phyloP scores from a whole-genome alignment of 2,113 vertebrate species.

The Cinclus mexicanus region DNA sequence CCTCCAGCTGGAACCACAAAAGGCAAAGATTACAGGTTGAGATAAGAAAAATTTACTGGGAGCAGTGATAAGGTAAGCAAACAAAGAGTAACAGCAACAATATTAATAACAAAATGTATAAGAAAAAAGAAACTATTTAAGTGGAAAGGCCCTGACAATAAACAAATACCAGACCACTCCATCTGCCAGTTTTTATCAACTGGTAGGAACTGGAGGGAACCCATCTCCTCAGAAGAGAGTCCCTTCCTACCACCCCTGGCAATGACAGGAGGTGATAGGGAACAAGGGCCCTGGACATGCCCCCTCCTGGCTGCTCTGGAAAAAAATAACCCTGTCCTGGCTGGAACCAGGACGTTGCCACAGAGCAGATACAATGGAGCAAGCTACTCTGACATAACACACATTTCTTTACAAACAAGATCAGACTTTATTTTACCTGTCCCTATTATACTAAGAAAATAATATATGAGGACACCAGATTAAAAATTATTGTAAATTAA shows the following conservation, averaged over 20 bases:
- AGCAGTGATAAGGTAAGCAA: background rate
- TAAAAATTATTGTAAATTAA: background rate
- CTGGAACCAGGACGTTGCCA: background rate
- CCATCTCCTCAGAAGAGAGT: background rate
- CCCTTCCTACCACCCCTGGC: no score
- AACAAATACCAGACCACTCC: fast-evolving
- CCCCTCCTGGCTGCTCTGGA: background rate
- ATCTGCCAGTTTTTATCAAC: background rate
- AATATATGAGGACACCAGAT: background rate
- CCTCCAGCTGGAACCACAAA: background rate
- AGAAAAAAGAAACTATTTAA: background rate
- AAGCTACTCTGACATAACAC: background rate
- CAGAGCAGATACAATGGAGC: background rate
- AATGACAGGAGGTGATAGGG: background rate
- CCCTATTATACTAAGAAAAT: background rate
- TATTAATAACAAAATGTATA: background rate
- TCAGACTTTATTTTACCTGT: background rate
- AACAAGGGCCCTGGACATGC: background rate
- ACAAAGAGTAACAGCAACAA: background rate
- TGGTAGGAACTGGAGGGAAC: background rate
- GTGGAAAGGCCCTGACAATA: background rate
- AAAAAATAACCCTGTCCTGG: background rate
- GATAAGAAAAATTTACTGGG: background rate
- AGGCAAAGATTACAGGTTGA: background rate
- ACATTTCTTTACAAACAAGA: background rate